These are phyloP conservation scores for Drosophila tsacasi DNA, from an alignment of 1,140 invertebrate genomes.

Conservation along the genomic window DNA sequence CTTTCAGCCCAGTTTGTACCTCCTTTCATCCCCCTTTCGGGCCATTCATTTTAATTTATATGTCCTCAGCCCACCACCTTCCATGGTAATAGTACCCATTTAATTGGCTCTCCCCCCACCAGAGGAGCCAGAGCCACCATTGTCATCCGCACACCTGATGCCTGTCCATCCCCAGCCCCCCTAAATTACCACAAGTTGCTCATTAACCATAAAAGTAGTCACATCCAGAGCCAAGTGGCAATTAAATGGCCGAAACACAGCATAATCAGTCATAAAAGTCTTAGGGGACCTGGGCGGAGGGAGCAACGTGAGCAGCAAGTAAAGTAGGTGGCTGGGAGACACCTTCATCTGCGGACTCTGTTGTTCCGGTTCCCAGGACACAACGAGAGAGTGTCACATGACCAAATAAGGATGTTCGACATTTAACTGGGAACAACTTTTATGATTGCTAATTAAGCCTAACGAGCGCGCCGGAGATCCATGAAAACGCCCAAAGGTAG, in stretches of 20 bases:
- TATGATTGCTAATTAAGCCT: slow-evolving; percentile 75
- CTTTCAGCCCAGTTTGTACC: neutral
- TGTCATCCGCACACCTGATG: slow-evolving; percentile 56
- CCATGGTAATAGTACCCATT: slow-evolving; percentile 50
- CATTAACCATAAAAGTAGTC: slow-evolving; percentile 81
- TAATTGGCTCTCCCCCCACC: slow-evolving; percentile 56
- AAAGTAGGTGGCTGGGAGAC: slow-evolving; percentile 37
- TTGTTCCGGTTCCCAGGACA: slow-evolving; percentile 2
- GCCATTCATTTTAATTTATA: slow-evolving; percentile 66
- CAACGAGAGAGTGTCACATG: slow-evolving; percentile 67
- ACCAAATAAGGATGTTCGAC: slow-evolving; percentile 54
- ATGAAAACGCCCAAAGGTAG: slow-evolving; percentile 24
- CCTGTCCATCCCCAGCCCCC: slow-evolving; percentile 20
- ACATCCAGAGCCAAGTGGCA: slow-evolving; percentile 74
- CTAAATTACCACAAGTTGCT: slow-evolving; percentile 66
- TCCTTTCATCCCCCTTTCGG: neutral
- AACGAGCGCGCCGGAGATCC: slow-evolving; percentile 55
- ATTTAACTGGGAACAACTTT: slow-evolving; percentile 53
- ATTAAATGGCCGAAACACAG: slow-evolving; percentile 76
- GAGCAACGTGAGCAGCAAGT: slow-evolving; percentile 65
- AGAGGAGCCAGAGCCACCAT: neutral
- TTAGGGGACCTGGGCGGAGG: neutral
- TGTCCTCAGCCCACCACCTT: slow-evolving; percentile 17
- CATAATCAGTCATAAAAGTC: slow-evolving; percentile 79
- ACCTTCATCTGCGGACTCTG: slow-evolving; percentile 3